Evolutionary conservation across 2,113 vertebrate species (phyloP).

Genomic region (Serilophus lunatus): DNA sequence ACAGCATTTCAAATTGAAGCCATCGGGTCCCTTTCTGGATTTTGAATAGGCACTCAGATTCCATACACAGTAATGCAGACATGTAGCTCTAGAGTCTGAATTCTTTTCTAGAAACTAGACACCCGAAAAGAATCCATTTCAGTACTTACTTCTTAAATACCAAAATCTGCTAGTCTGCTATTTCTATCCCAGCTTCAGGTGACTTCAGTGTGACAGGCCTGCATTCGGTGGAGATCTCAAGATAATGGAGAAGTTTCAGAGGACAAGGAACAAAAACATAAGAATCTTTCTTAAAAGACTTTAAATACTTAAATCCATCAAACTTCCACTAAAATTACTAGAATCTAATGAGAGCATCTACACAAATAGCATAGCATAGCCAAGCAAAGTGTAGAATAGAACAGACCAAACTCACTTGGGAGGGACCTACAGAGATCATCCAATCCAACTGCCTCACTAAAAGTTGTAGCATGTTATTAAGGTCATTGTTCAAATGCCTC

Average conservation of each 20-base stretch:
- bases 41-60: not conserved
- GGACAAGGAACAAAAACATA: not conserved
- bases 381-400: not conserved
- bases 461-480: not conserved
- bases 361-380: not conserved
- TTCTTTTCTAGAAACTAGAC: not conserved
- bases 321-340: not conserved
- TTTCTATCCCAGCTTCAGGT: not conserved
- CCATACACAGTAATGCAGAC: not conserved
- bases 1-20: not conserved
- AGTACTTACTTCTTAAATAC: not conserved
- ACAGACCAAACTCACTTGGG: not conserved
- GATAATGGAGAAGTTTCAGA: not conserved
- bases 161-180: not conserved
- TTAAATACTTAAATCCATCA: not conserved
- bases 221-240: not conserved
- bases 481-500: not conserved
- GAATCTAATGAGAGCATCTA: not conserved
- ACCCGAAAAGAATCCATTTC: not conserved
- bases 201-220: not conserved
- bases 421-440: not conserved
- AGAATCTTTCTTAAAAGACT: not conserved
- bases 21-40: not conserved
- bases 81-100: not conserved
- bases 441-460: not conserved